These are phyloP conservation scores for Pygoscelis adeliae DNA, from an alignment of 2,113 vertebrate genomes.

Conservation along the genomic window DNA sequence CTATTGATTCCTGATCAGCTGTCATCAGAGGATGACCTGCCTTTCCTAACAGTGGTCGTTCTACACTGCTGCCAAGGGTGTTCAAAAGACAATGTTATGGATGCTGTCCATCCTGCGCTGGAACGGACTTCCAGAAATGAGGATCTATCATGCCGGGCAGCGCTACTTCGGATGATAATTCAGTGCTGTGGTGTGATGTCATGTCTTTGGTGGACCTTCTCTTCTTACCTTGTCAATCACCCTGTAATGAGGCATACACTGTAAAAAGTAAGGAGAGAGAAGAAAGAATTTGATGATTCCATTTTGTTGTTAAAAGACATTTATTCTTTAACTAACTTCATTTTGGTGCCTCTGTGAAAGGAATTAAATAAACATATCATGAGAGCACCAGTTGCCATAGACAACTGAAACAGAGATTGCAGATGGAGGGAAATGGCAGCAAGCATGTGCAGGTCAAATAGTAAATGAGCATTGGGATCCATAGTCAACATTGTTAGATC, in stretches of 20 bases:
- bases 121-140: background rate
- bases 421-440: background rate
- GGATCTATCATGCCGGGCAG: accelerated
- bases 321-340: background rate
- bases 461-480: background rate
- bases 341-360: background rate
- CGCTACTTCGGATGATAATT: accelerated
- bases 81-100: background rate
- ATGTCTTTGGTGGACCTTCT: background rate
- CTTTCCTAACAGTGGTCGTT: background rate
- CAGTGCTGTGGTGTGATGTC: background rate
- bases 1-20: background rate
- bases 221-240: background rate
- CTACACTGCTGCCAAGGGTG: background rate
- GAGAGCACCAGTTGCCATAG: background rate
- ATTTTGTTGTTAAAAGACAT: background rate
- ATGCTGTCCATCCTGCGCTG: background rate
- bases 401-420: background rate
- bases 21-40: background rate
- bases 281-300: background rate
- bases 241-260: background rate
- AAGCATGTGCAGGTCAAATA: background rate
- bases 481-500: background rate
- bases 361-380: background rate
- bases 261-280: background rate